A percentile compares a stretch with the other conserved stretches of the same genome.
phyloP scores from a whole-genome alignment of 2,888 invertebrate species.

The Laspeyria flexula region DNA sequence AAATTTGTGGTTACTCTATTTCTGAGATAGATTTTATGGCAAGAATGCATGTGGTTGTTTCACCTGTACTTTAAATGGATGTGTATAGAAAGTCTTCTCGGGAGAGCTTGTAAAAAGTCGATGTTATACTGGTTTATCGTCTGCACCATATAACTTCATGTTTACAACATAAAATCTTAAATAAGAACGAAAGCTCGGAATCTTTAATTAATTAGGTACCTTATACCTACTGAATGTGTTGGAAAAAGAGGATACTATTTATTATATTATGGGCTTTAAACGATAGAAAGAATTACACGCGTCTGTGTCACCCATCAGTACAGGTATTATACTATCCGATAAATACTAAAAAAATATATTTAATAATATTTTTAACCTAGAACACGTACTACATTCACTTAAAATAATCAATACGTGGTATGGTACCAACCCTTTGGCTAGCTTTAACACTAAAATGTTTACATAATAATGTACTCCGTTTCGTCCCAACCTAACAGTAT shows the following conservation, averaged over 20 bases:
- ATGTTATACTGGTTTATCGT: conserved; percentile 6
- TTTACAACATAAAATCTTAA: not conserved
- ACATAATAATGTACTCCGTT: conserved; percentile 9
- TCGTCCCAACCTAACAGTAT: conserved; percentile 13
- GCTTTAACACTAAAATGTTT: conserved; percentile 21
- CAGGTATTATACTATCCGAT: too few relatives aligned
- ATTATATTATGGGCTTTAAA: too few relatives aligned
- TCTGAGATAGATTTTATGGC: conserved; percentile 37
- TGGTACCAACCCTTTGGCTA: not conserved
- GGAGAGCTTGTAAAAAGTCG: conserved; percentile 18
- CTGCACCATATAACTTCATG: not conserved
- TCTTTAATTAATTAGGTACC: too few relatives aligned
- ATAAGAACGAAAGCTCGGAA: too few relatives aligned
- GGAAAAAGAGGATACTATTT: too few relatives aligned
- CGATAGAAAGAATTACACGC: too few relatives aligned
- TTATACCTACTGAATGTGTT: too few relatives aligned
- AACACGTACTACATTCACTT: too few relatives aligned
- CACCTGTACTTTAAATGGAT: conserved; percentile 32
- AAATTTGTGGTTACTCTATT: conserved; percentile 39
- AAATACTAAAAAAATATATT: too few relatives aligned
- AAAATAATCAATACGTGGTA: too few relatives aligned
- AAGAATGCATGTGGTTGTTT: conserved; percentile 23
- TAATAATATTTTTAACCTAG: too few relatives aligned
- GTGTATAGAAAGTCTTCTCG: conserved; percentile 21
- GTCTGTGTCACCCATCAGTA: too few relatives aligned